These are phyloP conservation scores for Pollenia angustigena DNA, from an alignment of 2,888 invertebrate species.

Conservation along the genomic window DNA sequence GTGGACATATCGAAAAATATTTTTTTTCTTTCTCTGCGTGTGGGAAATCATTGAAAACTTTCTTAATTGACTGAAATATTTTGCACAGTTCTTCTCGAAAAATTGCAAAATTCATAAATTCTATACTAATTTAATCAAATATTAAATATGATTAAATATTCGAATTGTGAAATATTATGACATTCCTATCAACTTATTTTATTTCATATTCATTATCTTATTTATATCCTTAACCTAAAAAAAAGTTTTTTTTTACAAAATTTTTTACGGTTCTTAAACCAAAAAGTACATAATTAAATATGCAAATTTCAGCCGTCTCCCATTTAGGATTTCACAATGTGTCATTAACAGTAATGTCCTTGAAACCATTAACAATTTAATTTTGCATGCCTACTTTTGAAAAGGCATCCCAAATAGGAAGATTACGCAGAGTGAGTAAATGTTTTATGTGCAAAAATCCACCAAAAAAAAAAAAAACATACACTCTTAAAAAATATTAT, in stretches of 20 bases:
- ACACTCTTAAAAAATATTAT: constrained; percentile 31
- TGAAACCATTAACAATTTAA: constrained; percentile 63
- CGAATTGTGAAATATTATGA: constrained; percentile 18
- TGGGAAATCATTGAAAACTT: no score
- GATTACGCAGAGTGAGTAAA: not conserved
- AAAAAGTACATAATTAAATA: constrained; percentile 48
- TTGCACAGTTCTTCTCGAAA: no score
- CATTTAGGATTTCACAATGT: constrained; percentile 12
- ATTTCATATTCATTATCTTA: not conserved
- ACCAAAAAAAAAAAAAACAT: not conserved
- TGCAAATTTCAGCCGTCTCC: constrained; percentile 29
- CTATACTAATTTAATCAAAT: no score
- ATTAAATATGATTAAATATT: constrained; percentile 29
- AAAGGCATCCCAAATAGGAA: constrained; percentile 21
- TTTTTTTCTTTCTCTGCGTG: no score
- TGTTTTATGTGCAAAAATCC: constrained; percentile 20
- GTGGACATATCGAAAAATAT: no score
- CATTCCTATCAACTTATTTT: not conserved
- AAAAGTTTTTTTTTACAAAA: constrained; percentile 6
- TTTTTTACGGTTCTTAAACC: constrained; percentile 17
- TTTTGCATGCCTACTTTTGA: constrained; percentile 61
- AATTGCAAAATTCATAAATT: no score
- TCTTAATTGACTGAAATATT: no score
- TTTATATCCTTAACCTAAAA: not conserved
- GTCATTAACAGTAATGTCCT: constrained; percentile 37